These are phyloP conservation scores for Galagoides demidoff DNA, from an alignment of 2,797 vertebrate genomes.

Conservation along the genomic window DNA sequence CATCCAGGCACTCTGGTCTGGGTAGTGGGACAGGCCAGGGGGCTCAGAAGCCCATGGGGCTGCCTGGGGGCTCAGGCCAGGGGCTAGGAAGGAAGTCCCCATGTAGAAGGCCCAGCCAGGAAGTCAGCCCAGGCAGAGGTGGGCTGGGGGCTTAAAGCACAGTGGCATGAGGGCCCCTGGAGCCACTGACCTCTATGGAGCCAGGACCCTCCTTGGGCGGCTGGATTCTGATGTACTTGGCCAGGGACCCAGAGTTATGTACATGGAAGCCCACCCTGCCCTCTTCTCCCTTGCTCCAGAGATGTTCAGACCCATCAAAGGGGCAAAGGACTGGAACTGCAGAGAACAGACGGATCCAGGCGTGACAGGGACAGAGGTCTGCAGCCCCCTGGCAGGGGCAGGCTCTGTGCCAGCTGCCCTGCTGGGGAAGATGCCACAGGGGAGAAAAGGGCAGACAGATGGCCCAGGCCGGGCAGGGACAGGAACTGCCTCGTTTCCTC, in stretches of 20 bases:
- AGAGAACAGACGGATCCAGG: background rate
- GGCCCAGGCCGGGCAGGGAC: background rate
- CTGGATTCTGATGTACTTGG: slow-evolving; percentile 38
- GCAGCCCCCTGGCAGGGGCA: background rate
- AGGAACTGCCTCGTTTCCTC: background rate
- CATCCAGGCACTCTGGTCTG: slow-evolving; percentile 81
- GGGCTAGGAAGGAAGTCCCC: slow-evolving; percentile 28
- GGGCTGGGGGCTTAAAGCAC: slow-evolving; percentile 71
- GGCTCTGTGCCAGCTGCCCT: background rate
- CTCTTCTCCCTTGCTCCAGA: background rate
- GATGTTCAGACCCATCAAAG: background rate
- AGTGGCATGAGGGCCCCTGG: slow-evolving; percentile 65
- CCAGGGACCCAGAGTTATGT: background rate
- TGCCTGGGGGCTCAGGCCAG: slow-evolving; percentile 53
- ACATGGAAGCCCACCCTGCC: background rate
- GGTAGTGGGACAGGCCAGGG: slow-evolving; percentile 65
- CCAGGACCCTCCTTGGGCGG: slow-evolving; percentile 26
- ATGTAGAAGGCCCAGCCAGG: slow-evolving; percentile 49
- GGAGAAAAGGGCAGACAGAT: background rate
- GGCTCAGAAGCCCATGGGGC: slow-evolving; percentile 54
- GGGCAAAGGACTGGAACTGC: background rate
- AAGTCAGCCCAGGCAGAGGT: slow-evolving; percentile 52
- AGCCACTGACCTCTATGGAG: background rate
- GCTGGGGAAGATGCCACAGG: background rate
- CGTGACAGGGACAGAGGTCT: background rate